A percentile compares a stretch with the other conserved stretches of the same genome.
These are phyloP conservation scores for Cataglyphis altisquamis DNA, from an alignment of 2,888 invertebrate genomes.

Conservation along the genomic window DNA sequence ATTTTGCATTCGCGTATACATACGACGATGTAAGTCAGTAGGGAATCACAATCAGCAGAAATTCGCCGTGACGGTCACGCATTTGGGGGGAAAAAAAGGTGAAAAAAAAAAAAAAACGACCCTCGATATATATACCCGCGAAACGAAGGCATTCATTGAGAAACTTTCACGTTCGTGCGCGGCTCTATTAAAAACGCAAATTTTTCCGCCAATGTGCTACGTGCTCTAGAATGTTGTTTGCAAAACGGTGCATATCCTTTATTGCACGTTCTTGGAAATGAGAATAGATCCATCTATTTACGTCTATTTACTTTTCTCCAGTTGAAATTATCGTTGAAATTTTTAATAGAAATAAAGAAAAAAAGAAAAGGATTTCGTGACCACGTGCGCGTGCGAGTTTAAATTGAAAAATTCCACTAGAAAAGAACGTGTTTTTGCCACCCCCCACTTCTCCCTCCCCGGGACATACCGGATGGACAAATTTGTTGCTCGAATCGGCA, in stretches of 20 bases:
- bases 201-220: slow-evolving; percentile 2
- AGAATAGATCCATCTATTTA: slow-evolving; percentile 7
- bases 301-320: not conserved
- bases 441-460: too few species aligned
- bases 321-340: slow-evolving; percentile 20
- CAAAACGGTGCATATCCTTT: not conserved
- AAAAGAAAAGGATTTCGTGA: not conserved
- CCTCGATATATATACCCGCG: slow-evolving; percentile 34
- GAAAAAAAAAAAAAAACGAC: not conserved
- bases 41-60: slow-evolving; percentile 49
- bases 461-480: slow-evolving; percentile 1
- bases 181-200: slow-evolving; percentile 51
- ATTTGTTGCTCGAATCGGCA: slow-evolving; percentile 29
- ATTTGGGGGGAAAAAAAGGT: not conserved
- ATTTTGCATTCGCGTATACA: not conserved
- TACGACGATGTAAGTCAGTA: slow-evolving; percentile 39
- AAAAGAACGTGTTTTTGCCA: slow-evolving; percentile 7
- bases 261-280: not conserved
- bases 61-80: slow-evolving; percentile 17
- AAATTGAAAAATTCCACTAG: slow-evolving; percentile 40
- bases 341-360: slow-evolving; percentile 10
- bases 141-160: slow-evolving; percentile 50
- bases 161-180: slow-evolving; percentile 28
- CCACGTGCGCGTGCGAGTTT: slow-evolving; percentile 20
- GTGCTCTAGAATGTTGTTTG: not conserved